Evolutionary conservation across 1,140 invertebrate species (phyloP), one percentile per base, ranked within the genome.

Genomic region (Psilanteris sp.): DNA sequence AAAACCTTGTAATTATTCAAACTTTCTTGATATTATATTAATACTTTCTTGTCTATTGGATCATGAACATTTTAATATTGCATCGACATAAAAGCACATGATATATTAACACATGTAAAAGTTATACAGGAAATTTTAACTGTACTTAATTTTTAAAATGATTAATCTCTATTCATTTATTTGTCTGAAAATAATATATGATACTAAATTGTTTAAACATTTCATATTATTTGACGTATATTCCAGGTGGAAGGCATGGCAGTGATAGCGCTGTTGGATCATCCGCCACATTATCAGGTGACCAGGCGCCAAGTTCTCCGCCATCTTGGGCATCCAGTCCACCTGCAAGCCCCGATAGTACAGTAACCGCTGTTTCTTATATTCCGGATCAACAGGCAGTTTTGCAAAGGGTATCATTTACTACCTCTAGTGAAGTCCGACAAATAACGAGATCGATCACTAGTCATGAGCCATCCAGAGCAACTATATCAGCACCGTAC

Each of bases 251-350:
- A n/a, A 78, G 86, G 43, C 86, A 89, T 34, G 86, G 85, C 16
- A 88, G 86, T 64, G 87, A 88, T 46, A 92, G 91, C 22, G 91
- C 91, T 0, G 88, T 92, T 0, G 91, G 91, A 1, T 92, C 91
- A 0, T 91, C 91, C 1, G 89, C 90, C 1, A 91, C 91, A 0
- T 80, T 90, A 68, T 84, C 90, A 67, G 72, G 87, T 73, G 70
- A 89, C 80, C 81, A 91, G 82, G 79, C 88, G 66, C 70, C 88
- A 37, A 91, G 90, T 67, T 91, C 91, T 0, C 90, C 91, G 2
- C 90, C 90, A 0, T 91, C 90, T 0, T 91, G 90, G 90, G 89
- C 90, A 0, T 91, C 91, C 0, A 90, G 88, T 37, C 91, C 91
- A 2, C 91, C 91, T 0, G 89, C 88, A 0, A 91, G 91, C 67